Conservation (phyloP, 53 echinoderm and acorn worm species). For the Holothuria scabra region DNA sequence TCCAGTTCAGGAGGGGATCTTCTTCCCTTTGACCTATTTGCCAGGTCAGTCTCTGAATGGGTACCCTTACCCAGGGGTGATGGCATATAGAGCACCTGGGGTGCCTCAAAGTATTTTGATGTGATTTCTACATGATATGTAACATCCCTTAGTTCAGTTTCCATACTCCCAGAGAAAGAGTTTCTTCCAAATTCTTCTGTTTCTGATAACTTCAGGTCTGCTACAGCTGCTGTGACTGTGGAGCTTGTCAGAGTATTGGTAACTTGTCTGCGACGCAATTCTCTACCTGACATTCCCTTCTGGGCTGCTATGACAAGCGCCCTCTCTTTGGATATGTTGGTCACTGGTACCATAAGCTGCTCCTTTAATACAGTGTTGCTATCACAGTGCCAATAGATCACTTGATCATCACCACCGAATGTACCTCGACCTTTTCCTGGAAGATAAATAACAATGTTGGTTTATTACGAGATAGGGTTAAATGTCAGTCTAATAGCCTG, state of each 20-base stretch:
- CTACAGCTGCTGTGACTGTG: constrained; percentile 93
- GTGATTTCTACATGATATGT: constrained; percentile 72
- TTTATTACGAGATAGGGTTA: neutral
- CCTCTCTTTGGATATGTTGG: constrained; percentile 89
- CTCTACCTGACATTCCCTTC: constrained; percentile 83
- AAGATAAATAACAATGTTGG: neutral
- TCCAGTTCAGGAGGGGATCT: constrained; percentile 84
- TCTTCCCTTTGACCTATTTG: constrained; percentile 49
- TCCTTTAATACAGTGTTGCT: constrained; percentile 88
- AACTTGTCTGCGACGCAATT: constrained; percentile 78
- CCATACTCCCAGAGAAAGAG: neutral
- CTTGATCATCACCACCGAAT: constrained; percentile 86
- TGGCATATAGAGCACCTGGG: constrained; percentile 66
- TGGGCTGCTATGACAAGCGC: constrained; percentile 94
- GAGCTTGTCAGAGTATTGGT: constrained; percentile 86
- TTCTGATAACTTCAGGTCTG: constrained; percentile 81
- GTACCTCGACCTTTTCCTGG: constrained; percentile 80
- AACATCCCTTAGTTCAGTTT: constrained; percentile 53
- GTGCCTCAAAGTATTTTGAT: constrained; percentile 87
- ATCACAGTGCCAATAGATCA: constrained; percentile 99
- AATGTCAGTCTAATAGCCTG: neutral
- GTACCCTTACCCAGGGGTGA: constrained; percentile 71
- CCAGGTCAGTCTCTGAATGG: constrained; percentile 63
- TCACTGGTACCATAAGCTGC: constrained; percentile 85
- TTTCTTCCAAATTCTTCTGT: constrained; percentile 16